A percentile compares a stretch with the other conserved stretches of the same genome.
phyloP scores from a whole-genome alignment of 2,888 invertebrate genomes.

The Ryuthela nishihirai region DNA sequence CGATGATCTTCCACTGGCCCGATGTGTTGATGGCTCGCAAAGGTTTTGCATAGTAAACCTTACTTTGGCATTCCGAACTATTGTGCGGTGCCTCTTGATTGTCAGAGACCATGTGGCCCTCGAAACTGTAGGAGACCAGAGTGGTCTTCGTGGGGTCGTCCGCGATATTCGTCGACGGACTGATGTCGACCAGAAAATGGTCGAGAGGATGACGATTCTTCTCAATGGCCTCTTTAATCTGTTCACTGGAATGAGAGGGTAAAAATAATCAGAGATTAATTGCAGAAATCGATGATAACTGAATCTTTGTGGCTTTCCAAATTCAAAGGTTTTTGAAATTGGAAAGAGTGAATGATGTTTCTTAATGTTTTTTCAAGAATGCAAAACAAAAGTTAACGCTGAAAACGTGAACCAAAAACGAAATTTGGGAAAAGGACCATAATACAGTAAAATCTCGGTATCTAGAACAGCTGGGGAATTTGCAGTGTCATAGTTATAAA shows the following conservation, averaged over 20 bases:
- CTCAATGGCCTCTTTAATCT: conserved; percentile 27
- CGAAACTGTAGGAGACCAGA: conserved; percentile 20
- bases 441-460: no score
- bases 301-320: no score
- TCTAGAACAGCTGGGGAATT: no score
- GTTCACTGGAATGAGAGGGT: conserved; percentile 8
- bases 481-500: no score
- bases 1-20: conserved; percentile 41
- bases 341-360: no score
- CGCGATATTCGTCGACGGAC: conserved; percentile 16
- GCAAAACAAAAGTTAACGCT: no score
- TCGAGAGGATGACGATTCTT: conserved; percentile 27
- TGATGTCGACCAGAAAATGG: conserved; percentile 30
- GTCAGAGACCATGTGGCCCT: conserved; percentile 15
- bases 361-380: no score
- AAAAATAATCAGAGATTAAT: no score
- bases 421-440: no score
- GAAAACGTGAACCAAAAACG: no score
- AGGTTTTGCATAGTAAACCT: conserved; percentile 32
- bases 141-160: conserved; percentile 25
- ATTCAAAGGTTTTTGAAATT: no score
- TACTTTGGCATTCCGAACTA: conserved; percentile 15
- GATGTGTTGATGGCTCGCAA: conserved; percentile 38
- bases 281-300: no score
- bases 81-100: not conserved